Percentiles rank a stretch among this genome's conserved stretches.
Conservation (phyloP, 1,140 invertebrate genomes). For the Pseudomyrmex cubaensis region DNA sequence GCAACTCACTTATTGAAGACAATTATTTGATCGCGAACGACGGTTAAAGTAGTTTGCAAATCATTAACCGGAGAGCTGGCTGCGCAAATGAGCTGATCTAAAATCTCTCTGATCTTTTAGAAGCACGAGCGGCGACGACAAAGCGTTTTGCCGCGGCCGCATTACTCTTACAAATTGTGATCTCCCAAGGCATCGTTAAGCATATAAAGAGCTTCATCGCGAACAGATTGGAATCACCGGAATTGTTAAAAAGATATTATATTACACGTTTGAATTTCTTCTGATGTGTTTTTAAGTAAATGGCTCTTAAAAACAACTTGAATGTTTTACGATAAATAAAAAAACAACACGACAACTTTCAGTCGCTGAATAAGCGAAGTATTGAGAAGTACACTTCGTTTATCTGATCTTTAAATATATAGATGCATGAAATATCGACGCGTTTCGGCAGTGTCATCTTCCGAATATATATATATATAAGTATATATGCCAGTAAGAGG, state of each 20-base stretch:
- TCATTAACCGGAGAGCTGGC: conserved; percentile 37
- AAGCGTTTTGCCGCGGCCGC: conserved; percentile 19
- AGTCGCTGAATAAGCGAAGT: not conserved
- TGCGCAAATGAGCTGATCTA: conserved; percentile 50
- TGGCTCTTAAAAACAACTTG: conserved; percentile 1
- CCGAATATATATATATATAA: not conserved
- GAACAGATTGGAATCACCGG: conserved; percentile 37
- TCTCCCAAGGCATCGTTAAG: conserved; percentile 4
- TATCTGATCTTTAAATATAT: not conserved
- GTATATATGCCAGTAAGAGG: not conserved
- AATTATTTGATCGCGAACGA: conserved; percentile 28
- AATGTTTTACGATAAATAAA: not conserved
- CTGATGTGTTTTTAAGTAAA: not conserved
- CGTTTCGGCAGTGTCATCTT: conserved; percentile 17
- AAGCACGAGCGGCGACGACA: not conserved
- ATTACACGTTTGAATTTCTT: too few species aligned
- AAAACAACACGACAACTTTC: too few species aligned
- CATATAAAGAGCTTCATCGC: not conserved
- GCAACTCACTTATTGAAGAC: conserved; percentile 20
- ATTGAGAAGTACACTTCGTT: not conserved
- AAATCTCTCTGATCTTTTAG: conserved; percentile 48
- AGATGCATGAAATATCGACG: not conserved
- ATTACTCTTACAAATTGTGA: conserved; percentile 54
- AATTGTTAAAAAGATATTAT: conserved; percentile 1
- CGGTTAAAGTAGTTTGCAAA: conserved; percentile 52